phyloP scores from a whole-genome alignment of 1,140 invertebrate species.

The Drosophila sp. region DNA sequence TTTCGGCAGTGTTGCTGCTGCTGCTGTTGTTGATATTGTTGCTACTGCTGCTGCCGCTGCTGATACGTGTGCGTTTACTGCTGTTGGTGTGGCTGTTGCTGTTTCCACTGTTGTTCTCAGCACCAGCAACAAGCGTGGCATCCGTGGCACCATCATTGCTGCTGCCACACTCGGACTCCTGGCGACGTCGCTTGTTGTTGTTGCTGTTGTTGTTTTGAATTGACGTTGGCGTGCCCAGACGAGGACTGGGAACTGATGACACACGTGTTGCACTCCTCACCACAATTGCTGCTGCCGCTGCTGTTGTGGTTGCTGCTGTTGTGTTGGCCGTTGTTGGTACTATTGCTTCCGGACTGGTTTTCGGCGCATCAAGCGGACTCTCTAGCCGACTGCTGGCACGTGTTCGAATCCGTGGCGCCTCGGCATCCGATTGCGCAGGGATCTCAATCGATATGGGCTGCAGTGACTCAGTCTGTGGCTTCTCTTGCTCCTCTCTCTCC shows the following conservation, averaged over 20 bases:
- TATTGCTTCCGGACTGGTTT: conserved; percentile 86
- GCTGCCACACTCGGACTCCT: conserved; percentile 89
- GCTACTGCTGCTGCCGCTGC: conserved; percentile 28
- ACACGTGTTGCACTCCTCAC: conserved; percentile 51
- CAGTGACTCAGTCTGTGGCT: conserved; percentile 43
- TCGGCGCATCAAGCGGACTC: conserved; percentile 88
- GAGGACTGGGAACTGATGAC: conserved; percentile 55
- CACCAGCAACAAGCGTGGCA: conserved; percentile 28
- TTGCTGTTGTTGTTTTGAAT: conserved; percentile 57
- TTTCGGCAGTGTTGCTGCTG: conserved; percentile 27
- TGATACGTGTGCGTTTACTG: conserved; percentile 55
- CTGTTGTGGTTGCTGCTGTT: conserved; percentile 9
- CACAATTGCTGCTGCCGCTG: conserved; percentile 27
- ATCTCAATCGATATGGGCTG: conserved; percentile 83
- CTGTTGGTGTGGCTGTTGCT: conserved; percentile 4
- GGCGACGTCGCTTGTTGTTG: conserved; percentile 88
- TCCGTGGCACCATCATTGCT: conserved; percentile 49
- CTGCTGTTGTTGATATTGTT: too few relatives aligned
- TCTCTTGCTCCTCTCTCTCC: conserved; percentile 55
- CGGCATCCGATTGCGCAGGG: conserved; percentile 64
- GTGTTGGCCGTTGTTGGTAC: conserved; percentile 6
- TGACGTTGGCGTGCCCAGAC: conserved; percentile 59
- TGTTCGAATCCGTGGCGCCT: conserved; percentile 86
- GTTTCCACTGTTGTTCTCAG: conserved; percentile 33
- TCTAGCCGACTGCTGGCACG: conserved; percentile 89